Base-by-base conservation (phyloP, 2,888 invertebrate genomes). In the Standfussiana lucernea region DNA sequence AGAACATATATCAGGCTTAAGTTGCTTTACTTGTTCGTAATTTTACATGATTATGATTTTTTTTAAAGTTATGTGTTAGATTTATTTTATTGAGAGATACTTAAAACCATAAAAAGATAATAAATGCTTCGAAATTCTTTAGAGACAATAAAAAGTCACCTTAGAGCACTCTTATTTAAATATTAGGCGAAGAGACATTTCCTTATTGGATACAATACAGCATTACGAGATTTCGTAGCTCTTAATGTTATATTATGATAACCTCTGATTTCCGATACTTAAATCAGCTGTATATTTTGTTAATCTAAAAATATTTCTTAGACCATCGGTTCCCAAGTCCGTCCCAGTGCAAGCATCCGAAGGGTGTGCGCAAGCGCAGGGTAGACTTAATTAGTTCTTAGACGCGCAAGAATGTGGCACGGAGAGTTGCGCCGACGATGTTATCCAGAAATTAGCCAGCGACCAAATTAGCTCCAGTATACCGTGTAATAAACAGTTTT, bases 341-440 rank as follows among this genome's bases (percentile, higher is more conserved):
- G 72, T 75, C 81, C 88, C 88, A 87, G 87, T 70, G 15, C 50
- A 74, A 40, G 37, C 65, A 77, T 79, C 71, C 79, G 82, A 50
- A 86, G 84, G 85, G 91, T 89, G 90, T 90, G 89, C 82, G 81
- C 82, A 77, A 77, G 85, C 88, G 89, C 89, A 89, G 90, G 88
- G 90, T 89, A 89, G 81, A 89, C 92, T 93, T 95, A 95, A 95
- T 95, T 95, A 95, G 92, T 93, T 95, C 93, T 94, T 94, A 94
- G 93, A 94, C 94, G 95, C 92, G 89, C 92, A 93, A 92, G 95
- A 95, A 95, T 95, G 93, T 90, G 88, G 86, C 84, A 83, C 82
- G 85, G 80, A 86, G 80, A 86, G 86, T 75, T 66, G 79, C 83
- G 71, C 75, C 76, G 72, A 80, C 84, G 88, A 90, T 89, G 89